Evolutionary conservation across 2,113 vertebrate genomes (phyloP), one percentile per base, ranked within the genome.

Genomic region (Megalops atlanticus): DNA sequence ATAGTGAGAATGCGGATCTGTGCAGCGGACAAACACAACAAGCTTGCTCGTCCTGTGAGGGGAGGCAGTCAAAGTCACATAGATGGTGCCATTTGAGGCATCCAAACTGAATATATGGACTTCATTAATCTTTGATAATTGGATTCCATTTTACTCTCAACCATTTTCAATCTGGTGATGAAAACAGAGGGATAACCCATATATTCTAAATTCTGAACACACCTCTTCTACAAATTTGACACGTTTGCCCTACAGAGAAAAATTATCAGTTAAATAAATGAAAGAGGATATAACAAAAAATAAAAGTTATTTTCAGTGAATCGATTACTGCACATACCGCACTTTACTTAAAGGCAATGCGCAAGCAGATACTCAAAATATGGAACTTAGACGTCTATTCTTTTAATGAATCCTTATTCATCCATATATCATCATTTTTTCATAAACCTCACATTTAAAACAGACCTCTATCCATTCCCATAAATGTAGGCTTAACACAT

Each of bases 81-180:
- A 39, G 43, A 54, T 39, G 70, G 27, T 39, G 21, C 3, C 12
- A 40, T 58, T 49, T 27, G n/a, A 27, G 36, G n/a, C 45, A 33
- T 36, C 79, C 21, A 11, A 39, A 16, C 38, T 40, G 58, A 54
- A 58, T 74, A 31, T 52, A 31, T 74, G 38, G 33, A 64, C 47
- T 49, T 58, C 47, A 80, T 80, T 74, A 54, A 12, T 80, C 72
- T 40, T 54, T 69, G 31, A 33, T 58, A 80, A 40, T 80, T 80
- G 69, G 79, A 80, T 80, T 80, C 70, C 79, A 52, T 64, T n/a
- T 35, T 80, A 35, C 12, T 39, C 58, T 39, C 12, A 24, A 18
- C 47, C 69, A 52, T 35, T 54, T 27, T 71, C n/a, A 4, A 14
- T 71, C 4, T 14, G 69, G 69, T 1, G 7, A 27, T 71, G 31